Evolutionary conservation across 92 coral and sea anemone species (phyloP).

Genomic region (Palythoa caribaeorum): DNA sequence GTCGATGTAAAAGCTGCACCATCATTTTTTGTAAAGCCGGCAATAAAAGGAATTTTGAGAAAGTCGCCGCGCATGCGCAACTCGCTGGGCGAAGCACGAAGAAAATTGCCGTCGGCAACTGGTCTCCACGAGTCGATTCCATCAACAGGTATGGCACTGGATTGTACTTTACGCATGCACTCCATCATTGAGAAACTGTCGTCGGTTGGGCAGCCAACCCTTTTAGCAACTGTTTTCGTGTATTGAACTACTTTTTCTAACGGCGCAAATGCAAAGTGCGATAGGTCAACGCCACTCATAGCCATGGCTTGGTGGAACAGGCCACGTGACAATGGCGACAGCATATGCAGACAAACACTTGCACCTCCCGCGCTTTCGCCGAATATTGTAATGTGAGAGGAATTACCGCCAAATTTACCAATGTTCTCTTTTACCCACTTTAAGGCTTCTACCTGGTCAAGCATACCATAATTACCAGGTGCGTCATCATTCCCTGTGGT

Average conservation of each 20-base stretch:
- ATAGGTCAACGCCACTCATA: slow-evolving; percentile 37
- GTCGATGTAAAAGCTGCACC: slow-evolving; percentile 7
- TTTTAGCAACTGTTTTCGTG: slow-evolving; percentile 48
- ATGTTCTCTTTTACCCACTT: slow-evolving; percentile 46
- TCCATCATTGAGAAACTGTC: slow-evolving; percentile 42
- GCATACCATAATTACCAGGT: slow-evolving; percentile 39
- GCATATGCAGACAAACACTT: slow-evolving; percentile 44
- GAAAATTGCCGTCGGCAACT: slow-evolving; percentile 62
- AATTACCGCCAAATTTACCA: slow-evolving; percentile 39
- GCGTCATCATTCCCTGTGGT: slow-evolving; percentile 38
- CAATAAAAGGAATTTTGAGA: slow-evolving; percentile 20
- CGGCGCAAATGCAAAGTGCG: slow-evolving; percentile 30
- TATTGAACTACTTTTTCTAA: slow-evolving; percentile 21
- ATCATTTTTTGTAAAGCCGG: slow-evolving; percentile 60
- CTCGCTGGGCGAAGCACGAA: slow-evolving; percentile 55
- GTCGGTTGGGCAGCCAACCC: slow-evolving; percentile 34
- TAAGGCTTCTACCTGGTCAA: slow-evolving; percentile 43
- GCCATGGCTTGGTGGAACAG: slow-evolving; percentile 41
- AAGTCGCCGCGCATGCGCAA: slow-evolving; percentile 48
- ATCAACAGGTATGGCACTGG: slow-evolving; percentile 19
- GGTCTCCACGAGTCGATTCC: slow-evolving; percentile 52
- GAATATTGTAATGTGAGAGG: slow-evolving; percentile 46
- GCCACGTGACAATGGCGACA: slow-evolving; percentile 48
- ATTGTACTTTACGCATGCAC: slow-evolving; percentile 48
- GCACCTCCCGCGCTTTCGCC: slow-evolving; percentile 49